Conservation (phyloP, 2,888 invertebrate species). For the Cheilosia scutellata region DNA sequence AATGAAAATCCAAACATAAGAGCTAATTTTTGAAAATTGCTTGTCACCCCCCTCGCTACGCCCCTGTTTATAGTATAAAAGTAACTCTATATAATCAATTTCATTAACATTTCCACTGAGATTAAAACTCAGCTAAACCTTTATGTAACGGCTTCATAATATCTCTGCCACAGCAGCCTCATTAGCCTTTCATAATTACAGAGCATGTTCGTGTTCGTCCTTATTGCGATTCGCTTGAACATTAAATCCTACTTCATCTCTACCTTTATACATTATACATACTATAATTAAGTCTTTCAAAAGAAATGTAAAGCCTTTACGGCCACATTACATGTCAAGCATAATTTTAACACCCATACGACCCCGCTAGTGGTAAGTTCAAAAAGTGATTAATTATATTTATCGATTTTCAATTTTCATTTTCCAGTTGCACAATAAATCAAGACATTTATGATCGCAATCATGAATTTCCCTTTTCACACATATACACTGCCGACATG, state of each 20-base stretch:
- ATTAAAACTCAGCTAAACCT: too few species aligned
- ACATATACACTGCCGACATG: not conserved
- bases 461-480: conserved; percentile 5
- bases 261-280: not conserved
- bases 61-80: too few species aligned
- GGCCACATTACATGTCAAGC: not conserved
- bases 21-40: too few species aligned
- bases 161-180: too few species aligned
- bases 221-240: not conserved
- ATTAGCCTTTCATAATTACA: too few species aligned
- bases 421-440: not conserved
- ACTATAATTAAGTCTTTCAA: not conserved
- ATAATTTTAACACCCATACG: not conserved
- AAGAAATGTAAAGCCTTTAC: not conserved
- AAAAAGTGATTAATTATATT: not conserved
- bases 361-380: not conserved
- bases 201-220: too few species aligned
- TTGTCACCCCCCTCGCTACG: too few species aligned
- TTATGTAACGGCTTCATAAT: too few species aligned
- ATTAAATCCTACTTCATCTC: not conserved
- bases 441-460: conserved; percentile 2
- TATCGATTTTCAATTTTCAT: conserved; percentile 13
- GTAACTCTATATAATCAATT: too few species aligned
- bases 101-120: too few species aligned
- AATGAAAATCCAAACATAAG: too few species aligned